Percentiles rank a stretch among this genome's conserved stretches.
Evolutionary conservation across 2,888 invertebrate species (phyloP).

Genomic region (Cephus spinipes): DNA sequence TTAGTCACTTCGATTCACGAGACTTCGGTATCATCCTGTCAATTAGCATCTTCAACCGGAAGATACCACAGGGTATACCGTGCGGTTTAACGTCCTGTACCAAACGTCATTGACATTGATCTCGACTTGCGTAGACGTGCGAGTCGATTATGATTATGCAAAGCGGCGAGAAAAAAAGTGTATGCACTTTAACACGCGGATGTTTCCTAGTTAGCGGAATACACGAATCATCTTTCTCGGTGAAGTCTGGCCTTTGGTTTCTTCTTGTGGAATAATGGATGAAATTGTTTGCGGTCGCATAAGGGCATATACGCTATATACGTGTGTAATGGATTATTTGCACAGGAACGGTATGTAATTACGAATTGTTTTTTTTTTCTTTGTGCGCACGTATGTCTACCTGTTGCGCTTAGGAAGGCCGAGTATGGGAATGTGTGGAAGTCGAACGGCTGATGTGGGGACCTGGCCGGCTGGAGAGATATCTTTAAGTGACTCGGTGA

Average conservation of each 20-base stretch:
- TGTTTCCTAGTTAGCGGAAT: conserved; percentile 1
- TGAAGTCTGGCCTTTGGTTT: not conserved
- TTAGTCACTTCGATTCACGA: conserved; percentile 46
- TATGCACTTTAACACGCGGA: conserved; percentile 8
- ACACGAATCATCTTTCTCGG: not conserved
- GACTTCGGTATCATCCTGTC: conserved; percentile 38
- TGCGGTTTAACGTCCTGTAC: not conserved
- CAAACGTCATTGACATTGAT: conserved; percentile 25
- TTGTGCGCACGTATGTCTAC: not conserved
- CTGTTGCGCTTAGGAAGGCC: not conserved
- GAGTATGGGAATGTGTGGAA: not conserved
- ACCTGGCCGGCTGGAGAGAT: not conserved
- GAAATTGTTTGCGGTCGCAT: not conserved
- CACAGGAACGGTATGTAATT: not conserved
- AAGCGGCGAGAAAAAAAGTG: not conserved
- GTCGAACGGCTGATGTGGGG: not conserved
- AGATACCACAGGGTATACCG: not conserved
- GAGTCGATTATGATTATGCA: conserved; percentile 6
- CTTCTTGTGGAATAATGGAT: not conserved
- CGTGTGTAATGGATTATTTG: not conserved
- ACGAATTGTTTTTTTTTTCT: not conserved
- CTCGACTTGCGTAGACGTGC: not conserved
- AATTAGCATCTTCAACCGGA: conserved; percentile 35
- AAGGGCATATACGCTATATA: not conserved
- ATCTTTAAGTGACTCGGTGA: not conserved